phyloP scores from a whole-genome alignment of 2,797 vertebrate genomes.

The Selene dorsalis region DNA sequence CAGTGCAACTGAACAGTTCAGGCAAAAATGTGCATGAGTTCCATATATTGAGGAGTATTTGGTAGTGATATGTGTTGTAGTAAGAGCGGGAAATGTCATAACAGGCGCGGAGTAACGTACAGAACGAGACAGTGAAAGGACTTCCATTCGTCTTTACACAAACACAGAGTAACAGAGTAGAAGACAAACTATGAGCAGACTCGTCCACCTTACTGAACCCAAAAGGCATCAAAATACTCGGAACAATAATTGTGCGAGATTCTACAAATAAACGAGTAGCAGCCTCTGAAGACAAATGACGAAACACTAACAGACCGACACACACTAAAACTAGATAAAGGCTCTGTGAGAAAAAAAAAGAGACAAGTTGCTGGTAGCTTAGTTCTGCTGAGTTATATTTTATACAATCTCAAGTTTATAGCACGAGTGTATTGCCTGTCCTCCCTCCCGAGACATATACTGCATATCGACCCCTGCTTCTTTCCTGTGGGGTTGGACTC shows the following conservation, averaged over 20 bases:
- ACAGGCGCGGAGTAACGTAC: constrained; percentile 16
- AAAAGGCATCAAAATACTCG: constrained; percentile 61
- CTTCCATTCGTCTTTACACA: constrained; percentile 34
- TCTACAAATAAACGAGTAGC: constrained; percentile 78
- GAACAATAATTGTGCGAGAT: constrained; percentile 70
- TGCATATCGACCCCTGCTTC: constrained; percentile 71
- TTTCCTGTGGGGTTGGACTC: constrained; percentile 65
- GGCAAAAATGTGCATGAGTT: constrained; percentile 48
- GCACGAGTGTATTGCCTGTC: constrained; percentile 68
- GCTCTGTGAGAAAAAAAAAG: constrained; percentile 61
- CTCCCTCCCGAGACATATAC: constrained; percentile 75
- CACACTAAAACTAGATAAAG: constrained; percentile 67
- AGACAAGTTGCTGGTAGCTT: constrained; percentile 80
- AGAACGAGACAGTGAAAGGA: constrained; percentile 34
- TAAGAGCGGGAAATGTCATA: constrained; percentile 3
- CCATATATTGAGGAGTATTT: constrained; percentile 40
- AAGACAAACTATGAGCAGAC: constrained; percentile 38
- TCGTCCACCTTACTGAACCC: constrained; percentile 16
- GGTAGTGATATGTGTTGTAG: constrained; percentile 33
- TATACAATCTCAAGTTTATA: constrained; percentile 80
- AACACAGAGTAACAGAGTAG: constrained; percentile 34
- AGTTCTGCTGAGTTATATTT: constrained; percentile 72
- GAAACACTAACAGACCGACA: constrained; percentile 61
- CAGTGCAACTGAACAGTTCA: constrained; percentile 56
- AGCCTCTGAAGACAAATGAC: constrained; percentile 78